Evolutionary conservation across 2,113 vertebrate genomes (phyloP).

Genomic region (Myrmecobius fasciatus): DNA sequence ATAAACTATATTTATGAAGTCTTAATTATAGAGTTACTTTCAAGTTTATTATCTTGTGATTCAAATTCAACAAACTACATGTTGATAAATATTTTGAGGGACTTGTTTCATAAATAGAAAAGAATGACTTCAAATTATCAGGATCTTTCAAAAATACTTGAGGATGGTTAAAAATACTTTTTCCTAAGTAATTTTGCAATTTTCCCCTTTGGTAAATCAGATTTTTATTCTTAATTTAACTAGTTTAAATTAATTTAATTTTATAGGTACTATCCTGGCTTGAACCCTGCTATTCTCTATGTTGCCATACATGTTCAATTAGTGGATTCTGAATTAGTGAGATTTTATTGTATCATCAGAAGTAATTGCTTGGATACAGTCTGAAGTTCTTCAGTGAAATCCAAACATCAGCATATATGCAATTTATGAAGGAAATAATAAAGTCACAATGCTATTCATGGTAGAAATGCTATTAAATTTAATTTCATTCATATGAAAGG

Average conservation of each 20-base stretch:
- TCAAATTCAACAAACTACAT: neutral
- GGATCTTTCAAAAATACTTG: neutral
- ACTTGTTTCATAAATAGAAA: constrained; percentile 1
- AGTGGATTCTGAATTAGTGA: neutral
- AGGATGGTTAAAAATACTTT: neutral
- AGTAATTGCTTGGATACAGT: neutral
- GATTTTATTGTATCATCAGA: constrained; percentile 10
- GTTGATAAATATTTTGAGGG: neutral
- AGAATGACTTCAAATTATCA: constrained; percentile 36
- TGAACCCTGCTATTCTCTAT: neutral
- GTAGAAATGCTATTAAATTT: neutral
- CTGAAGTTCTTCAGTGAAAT: neutral
- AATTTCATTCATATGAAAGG: constrained; percentile 22
- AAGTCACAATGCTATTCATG: neutral
- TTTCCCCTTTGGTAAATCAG: neutral
- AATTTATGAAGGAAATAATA: constrained; percentile 13
- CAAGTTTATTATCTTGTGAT: neutral
- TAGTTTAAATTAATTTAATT: neutral
- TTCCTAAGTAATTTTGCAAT: neutral
- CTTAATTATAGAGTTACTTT: neutral
- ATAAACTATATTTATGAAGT: neutral
- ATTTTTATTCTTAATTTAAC: neutral
- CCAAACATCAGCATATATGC: neutral
- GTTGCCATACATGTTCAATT: neutral
- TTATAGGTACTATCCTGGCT: neutral